These are phyloP conservation scores for Murina feae DNA, from an alignment of 2,113 vertebrate genomes.

Conservation along the genomic window DNA sequence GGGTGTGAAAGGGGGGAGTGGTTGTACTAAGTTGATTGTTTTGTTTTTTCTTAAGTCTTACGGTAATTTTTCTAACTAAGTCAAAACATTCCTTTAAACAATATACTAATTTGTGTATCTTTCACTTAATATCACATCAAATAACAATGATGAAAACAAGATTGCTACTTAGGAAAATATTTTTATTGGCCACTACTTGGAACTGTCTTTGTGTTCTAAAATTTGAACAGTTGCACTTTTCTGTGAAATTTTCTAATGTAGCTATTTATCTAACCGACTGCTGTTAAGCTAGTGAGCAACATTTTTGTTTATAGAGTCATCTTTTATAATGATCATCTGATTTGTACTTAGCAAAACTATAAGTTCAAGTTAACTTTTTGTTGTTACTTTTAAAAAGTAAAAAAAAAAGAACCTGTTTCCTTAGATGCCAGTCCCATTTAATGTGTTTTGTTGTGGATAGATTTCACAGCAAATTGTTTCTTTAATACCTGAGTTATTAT, in stretches of 20 bases:
- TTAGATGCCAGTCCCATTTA: background rate
- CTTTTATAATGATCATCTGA: background rate
- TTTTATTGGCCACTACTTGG: background rate
- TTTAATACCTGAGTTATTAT: background rate
- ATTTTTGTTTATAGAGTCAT: background rate
- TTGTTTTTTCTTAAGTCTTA: background rate
- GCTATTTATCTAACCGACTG: background rate
- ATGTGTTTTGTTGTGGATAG: background rate
- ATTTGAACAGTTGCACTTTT: background rate
- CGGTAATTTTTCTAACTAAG: background rate
- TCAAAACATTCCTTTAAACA: slow-evolving; percentile 6
- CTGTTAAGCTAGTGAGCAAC: background rate
- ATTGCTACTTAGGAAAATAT: background rate
- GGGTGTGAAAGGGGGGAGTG: background rate
- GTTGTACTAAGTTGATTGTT: background rate
- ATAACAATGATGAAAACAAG: background rate
- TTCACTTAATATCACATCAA: background rate
- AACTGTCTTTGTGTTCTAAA: slow-evolving; percentile 11
- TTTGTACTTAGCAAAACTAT: background rate
- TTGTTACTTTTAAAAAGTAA: background rate
- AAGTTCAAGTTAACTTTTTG: background rate
- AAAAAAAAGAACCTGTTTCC: background rate
- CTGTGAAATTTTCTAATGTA: background rate
- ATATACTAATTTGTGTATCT: background rate
- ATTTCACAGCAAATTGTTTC: background rate